Conservation (phyloP, 2,797 vertebrate genomes). For the Pseudochromis fuscus region DNA sequence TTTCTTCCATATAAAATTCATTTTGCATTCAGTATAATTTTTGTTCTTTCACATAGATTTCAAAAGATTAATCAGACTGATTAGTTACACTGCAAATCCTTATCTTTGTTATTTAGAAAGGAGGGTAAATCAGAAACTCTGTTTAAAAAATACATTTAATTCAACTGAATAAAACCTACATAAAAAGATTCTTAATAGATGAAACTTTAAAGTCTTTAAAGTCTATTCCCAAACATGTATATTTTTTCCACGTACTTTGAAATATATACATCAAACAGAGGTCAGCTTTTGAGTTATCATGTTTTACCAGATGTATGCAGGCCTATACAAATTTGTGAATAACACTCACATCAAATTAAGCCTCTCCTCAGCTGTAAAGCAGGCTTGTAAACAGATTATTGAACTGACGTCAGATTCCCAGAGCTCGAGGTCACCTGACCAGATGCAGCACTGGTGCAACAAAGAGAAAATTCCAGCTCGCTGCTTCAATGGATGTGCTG, state of each 20-base stretch:
- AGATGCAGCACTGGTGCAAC: slow-evolving; percentile 48
- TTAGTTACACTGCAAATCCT: too few relatives aligned
- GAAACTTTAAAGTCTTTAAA: slow-evolving; percentile 2
- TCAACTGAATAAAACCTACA: not conserved
- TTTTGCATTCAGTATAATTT: too few relatives aligned
- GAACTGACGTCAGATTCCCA: slow-evolving; percentile 37
- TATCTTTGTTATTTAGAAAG: too few relatives aligned
- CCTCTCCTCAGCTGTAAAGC: slow-evolving; percentile 24
- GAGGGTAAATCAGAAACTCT: not conserved
- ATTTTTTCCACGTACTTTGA: not conserved
- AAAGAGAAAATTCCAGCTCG: slow-evolving; percentile 72
- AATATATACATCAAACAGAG: not conserved
- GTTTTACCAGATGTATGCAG: slow-evolving; percentile 5
- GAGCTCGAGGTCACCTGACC: slow-evolving; percentile 48
- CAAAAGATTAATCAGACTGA: too few relatives aligned
- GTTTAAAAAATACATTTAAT: not conserved
- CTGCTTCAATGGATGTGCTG: slow-evolving; percentile 69
- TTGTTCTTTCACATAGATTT: too few relatives aligned
- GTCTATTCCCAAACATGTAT: not conserved
- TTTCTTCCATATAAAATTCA: too few relatives aligned
- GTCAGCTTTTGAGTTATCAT: not conserved
- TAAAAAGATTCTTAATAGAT: not conserved
- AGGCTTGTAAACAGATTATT: slow-evolving; percentile 57
- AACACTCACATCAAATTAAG: slow-evolving; percentile 17
- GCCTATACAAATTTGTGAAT: slow-evolving; percentile 2